Evolutionary conservation across 1,140 invertebrate genomes (phyloP), one percentile per base, ranked within the genome.

Genomic region (Lysiphlebus fabarum): DNA sequence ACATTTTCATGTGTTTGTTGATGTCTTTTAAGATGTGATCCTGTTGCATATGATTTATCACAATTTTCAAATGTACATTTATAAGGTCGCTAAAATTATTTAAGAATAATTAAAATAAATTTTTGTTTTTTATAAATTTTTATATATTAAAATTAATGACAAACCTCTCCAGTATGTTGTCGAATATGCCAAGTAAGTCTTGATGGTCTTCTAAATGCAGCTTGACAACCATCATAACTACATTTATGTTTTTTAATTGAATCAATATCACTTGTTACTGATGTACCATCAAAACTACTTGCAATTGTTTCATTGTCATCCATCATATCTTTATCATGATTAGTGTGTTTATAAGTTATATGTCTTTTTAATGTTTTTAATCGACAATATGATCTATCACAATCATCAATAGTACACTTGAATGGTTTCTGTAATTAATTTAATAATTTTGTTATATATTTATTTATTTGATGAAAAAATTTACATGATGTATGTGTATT

Each of bases 101-200:
- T 7, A 17, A 4, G 26, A 47, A 12, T 14, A 7, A 17, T 17
- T 6, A 9, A 47, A 6, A 17, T 8, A 47, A 11, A 11, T 11
- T 7, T 41, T 7, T 47, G 6, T 8, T 17, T n/a, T 5, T 5
- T 47, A 7, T 47, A 8, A 8, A 6, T 17, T 47, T 50, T 10
- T 14, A 11, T 37, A 56, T 7, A 44, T 47, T n/a, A n/a, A n/a
- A n/a, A n/a, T 43, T 17, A 7, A 14, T 26, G 53, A 34, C 44
- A 17, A 70, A 77, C 74, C 61, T 74, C 70, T 62, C 72, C 72
- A 9, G 66, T 71, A 43, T 76, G 75, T 7, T 58, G 43, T 50
- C 69, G 63, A 10, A 65, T 56, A 45, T 77, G 75, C 6, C 68
- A 60, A 6, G 56, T 34, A n/a, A 77, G 65, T 51, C 59, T 56